Percentiles rank a stretch among this genome's conserved stretches.
These are phyloP conservation scores for Graphium colonna DNA, from an alignment of 2,888 invertebrate species.

Conservation along the genomic window DNA sequence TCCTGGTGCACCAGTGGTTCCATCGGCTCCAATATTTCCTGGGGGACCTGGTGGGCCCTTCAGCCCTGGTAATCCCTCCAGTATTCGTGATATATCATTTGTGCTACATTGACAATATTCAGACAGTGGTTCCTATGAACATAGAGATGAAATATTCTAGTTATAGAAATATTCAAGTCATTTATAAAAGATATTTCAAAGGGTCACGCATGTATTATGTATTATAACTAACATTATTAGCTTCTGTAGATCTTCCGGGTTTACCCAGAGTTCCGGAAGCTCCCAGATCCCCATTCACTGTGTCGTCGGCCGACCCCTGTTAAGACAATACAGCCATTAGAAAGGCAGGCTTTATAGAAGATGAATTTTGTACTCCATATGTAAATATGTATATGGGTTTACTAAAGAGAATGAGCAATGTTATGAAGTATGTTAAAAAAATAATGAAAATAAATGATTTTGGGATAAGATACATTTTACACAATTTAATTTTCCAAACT, in stretches of 20 bases:
- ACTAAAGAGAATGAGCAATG: too few species aligned
- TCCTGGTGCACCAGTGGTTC: constrained; percentile 89
- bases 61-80: constrained; percentile 82
- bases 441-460: neutral
- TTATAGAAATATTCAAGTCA: neutral
- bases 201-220: neutral
- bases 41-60: constrained; percentile 83
- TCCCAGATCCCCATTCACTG: constrained; percentile 32
- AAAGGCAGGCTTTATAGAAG: constrained; percentile 30
- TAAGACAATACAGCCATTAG: constrained; percentile 38
- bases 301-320: constrained; percentile 31
- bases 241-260: constrained; percentile 12
- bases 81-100: constrained; percentile 80
- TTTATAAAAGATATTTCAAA: neutral
- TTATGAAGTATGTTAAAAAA: too few species aligned
- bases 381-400: neutral
- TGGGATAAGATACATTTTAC: neutral
- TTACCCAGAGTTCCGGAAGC: constrained; percentile 31
- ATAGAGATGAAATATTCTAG: neutral
- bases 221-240: constrained; percentile 8
- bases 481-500: neutral
- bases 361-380: constrained; percentile 30
- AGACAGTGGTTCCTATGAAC: constrained; percentile 59
- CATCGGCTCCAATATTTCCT: constrained; percentile 87
- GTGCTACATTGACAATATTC: constrained; percentile 88